Conservation (phyloP, 2,113 vertebrate genomes). For the Pelobates fuscus region DNA sequence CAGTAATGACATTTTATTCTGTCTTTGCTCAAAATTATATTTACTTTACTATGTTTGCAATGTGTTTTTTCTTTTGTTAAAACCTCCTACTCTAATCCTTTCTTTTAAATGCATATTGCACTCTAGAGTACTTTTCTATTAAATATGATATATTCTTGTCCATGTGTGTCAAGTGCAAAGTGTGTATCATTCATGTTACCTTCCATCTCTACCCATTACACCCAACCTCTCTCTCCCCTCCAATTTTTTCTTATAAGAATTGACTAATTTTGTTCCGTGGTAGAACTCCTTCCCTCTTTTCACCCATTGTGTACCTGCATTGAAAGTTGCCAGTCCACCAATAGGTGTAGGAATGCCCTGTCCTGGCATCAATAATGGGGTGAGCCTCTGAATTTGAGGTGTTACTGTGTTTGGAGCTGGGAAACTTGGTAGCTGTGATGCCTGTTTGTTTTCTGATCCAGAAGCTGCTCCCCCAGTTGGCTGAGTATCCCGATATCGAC, state of each 20-base stretch:
- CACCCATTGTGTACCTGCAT: slow-evolving; percentile 60
- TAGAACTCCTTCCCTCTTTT: not conserved
- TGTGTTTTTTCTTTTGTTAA: no score
- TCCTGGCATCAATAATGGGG: slow-evolving; percentile 21
- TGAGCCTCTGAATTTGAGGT: slow-evolving; percentile 37
- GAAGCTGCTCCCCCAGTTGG: slow-evolving; percentile 23
- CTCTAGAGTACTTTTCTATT: no score
- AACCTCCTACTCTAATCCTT: no score
- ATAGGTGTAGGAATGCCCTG: slow-evolving; percentile 51
- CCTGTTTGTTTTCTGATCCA: slow-evolving; percentile 24
- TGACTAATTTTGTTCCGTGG: no score
- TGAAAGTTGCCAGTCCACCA: slow-evolving; percentile 62
- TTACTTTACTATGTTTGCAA: no score
- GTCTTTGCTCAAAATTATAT: no score
- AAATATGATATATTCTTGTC: no score
- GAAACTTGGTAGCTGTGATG: slow-evolving; percentile 55
- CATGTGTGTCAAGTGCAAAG: no score
- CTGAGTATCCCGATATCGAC: slow-evolving; percentile 62
- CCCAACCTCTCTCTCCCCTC: not conserved
- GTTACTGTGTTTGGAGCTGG: slow-evolving; percentile 48
- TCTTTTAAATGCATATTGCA: no score
- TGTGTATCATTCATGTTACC: not conserved
- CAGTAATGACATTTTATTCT: no score
- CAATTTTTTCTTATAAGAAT: not conserved
- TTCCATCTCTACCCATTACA: not conserved